Evolutionary conservation across 1,140 invertebrate genomes (phyloP), one percentile per base, ranked within the genome.

Genomic region (Psilanteris sp.): DNA sequence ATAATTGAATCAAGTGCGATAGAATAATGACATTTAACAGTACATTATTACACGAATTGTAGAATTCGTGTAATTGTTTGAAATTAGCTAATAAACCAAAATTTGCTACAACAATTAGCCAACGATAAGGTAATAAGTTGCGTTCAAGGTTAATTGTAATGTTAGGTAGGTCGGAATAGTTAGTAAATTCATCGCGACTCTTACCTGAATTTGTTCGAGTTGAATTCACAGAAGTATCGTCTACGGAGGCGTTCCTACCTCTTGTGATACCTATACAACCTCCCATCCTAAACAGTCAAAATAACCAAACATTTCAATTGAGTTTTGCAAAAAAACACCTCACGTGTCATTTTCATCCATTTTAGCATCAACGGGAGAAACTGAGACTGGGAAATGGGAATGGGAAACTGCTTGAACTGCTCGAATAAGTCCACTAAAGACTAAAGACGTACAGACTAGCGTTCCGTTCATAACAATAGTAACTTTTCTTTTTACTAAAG

Each of bases 221-320:
- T 75, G 93, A 91, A 83, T 93, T 93, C 68, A 92, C 93, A 18
- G 93, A 93, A 44, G 92, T 93, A 77, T 93, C 92, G 81, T 94
- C 93, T 77, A 93, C 92, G 59, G 92, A 93, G 83, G 92, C 93
- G 86, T 93, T 93, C 85, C 93, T 92, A 83, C 91, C 92, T 85
- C 93, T 91, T 83, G 92, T 93, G 87, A 94, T 93, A 86, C 94
- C 93, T 89, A 95, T 94, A 89, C 94, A 95, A 81, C 93, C 93
- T 87, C 94, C 94, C 94, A 95, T 95, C 88, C 87, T 92, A 89
- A 87, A 81, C 66, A 70, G 79, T 80, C 73, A 46, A 70, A 81
- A 76, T 79, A 85, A 84, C 82, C 82, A 87, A 89, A 87, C 89
- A 90, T 90, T 87, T 88, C 89, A 90, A 77, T 79, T 54, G 67